phyloP scores from a whole-genome alignment of 2,113 vertebrate species.

The Platichthys flesus region DNA sequence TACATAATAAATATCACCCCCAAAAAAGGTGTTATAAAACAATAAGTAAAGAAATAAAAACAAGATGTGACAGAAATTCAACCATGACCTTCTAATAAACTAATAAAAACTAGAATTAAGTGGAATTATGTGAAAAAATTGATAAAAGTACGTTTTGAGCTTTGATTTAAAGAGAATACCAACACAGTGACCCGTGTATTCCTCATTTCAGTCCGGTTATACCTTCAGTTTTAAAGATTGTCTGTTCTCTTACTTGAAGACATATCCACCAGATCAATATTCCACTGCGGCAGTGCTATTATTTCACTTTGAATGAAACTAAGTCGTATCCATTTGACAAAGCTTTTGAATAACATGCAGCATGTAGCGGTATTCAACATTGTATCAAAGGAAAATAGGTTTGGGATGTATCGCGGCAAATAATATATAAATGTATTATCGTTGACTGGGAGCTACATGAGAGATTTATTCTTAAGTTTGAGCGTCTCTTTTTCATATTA shows the following conservation, averaged over 20 bases:
- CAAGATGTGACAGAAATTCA: no score
- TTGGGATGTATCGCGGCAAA: conserved; percentile 80
- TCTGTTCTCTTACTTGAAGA: conserved; percentile 7
- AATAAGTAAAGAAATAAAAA: no score
- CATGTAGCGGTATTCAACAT: conserved; percentile 68
- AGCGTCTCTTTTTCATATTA: conserved; percentile 70
- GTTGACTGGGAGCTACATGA: conserved; percentile 85
- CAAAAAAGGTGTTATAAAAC: no score
- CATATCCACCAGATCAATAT: conserved; percentile 52
- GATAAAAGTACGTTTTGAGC: no score
- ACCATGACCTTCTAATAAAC: no score
- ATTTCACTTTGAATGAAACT: conserved; percentile 90
- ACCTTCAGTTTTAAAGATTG: conserved; percentile 16
- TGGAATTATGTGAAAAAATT: no score
- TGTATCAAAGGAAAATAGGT: conserved; percentile 76
- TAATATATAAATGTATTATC: conserved; percentile 85
- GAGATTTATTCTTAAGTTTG: conserved; percentile 82
- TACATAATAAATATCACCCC: no score
- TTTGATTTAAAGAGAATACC: no score
- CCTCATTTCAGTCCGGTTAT: conserved; percentile 41
- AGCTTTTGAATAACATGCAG: conserved; percentile 89
- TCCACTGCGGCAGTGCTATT: conserved; percentile 74
- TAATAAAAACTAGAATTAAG: no score
- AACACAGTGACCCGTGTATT: no score
- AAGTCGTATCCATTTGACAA: conserved; percentile 85